Conservation (phyloP, 1,140 invertebrate genomes). For the Trichonephila clavipes region DNA sequence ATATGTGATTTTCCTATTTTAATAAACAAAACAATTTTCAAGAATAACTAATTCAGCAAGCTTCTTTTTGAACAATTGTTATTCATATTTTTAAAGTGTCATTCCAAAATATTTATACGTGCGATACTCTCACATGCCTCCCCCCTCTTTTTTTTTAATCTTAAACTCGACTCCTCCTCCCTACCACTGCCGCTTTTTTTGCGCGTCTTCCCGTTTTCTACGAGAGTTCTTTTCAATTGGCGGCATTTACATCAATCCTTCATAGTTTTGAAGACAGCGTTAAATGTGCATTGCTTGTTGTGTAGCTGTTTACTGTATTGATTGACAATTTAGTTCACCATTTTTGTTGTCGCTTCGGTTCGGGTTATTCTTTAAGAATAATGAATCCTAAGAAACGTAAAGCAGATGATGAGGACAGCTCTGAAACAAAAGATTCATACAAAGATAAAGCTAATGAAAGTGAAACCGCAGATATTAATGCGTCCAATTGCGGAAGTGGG, state of each 20-base stretch:
- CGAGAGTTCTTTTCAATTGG: conserved; percentile 74
- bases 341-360: conserved; percentile 58
- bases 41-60: neutral
- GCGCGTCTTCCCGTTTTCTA: conserved; percentile 68
- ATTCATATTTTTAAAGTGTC: neutral
- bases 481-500: conserved; percentile 61
- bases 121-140: neutral
- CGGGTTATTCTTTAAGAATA: neutral
- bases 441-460: conserved; percentile 32
- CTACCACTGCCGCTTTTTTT: neutral
- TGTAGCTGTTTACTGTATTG: conserved; percentile 72
- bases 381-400: conserved; percentile 73
- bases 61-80: neutral
- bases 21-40: too few relatives aligned
- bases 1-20: too few relatives aligned
- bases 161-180: neutral
- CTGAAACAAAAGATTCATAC: conserved; percentile 22
- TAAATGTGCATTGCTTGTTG: conserved; percentile 75
- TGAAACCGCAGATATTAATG: conserved; percentile 54
- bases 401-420: conserved; percentile 50
- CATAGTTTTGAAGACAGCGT: conserved; percentile 68
- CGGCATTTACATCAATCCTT: conserved; percentile 75
- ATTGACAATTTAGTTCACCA: conserved; percentile 53
- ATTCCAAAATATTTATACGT: neutral
- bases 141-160: neutral